These are phyloP conservation scores for Petrocephalus microphthalmus DNA, from an alignment of 2,113 vertebrate species.

Conservation along the genomic window DNA sequence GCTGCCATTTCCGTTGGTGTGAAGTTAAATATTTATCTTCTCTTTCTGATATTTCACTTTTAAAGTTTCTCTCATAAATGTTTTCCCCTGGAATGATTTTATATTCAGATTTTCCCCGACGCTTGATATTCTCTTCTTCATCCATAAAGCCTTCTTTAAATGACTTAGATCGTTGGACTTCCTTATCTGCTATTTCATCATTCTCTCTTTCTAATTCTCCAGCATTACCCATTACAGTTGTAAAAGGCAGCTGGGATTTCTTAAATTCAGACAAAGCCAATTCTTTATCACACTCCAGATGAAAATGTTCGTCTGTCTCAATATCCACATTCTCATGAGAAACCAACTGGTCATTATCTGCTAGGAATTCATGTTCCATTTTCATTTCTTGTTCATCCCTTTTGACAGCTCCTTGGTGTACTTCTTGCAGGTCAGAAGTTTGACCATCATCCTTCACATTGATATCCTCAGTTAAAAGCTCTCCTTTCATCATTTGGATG, in stretches of 20 bases:
- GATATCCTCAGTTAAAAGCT: conserved; percentile 39
- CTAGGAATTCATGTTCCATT: conserved; percentile 27
- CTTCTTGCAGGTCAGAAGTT: conserved; percentile 15
- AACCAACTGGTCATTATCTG: conserved; percentile 19
- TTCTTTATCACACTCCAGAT: conserved; percentile 36
- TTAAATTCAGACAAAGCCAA: conserved; percentile 23
- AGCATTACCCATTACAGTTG: neutral
- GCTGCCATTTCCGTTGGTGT: conserved; percentile 56
- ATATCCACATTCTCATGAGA: conserved; percentile 25
- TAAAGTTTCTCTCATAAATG: conserved; percentile 50
- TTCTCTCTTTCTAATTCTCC: conserved; percentile 20
- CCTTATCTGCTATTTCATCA: conserved; percentile 30
- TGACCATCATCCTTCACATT: conserved; percentile 8
- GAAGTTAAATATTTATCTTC: conserved; percentile 54
- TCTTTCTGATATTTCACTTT: conserved; percentile 50
- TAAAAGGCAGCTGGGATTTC: neutral
- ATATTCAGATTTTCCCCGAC: conserved; percentile 27
- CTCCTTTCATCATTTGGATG: conserved; percentile 56
- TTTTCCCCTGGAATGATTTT: conserved; percentile 41
- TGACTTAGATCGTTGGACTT: conserved; percentile 35
- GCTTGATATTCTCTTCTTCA: conserved; percentile 30
- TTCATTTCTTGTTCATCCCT: conserved; percentile 27
- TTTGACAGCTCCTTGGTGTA: conserved; percentile 22
- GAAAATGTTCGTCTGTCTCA: conserved; percentile 32
- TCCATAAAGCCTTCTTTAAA: conserved; percentile 34